Evolutionary conservation across 2,797 vertebrate species (phyloP).

Genomic region (Rhinoraja longicauda): DNA sequence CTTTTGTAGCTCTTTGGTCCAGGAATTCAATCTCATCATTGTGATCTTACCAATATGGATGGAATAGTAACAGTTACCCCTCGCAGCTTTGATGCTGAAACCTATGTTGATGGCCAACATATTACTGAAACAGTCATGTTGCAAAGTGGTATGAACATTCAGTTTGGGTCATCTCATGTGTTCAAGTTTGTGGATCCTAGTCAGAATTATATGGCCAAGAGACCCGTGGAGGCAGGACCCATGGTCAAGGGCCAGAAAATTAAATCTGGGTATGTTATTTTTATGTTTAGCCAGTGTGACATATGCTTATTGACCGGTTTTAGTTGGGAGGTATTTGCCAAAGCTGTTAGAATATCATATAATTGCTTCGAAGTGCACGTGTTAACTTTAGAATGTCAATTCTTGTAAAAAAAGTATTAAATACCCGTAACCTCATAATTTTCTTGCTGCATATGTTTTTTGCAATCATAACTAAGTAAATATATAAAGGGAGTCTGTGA

Average conservation of each 20-base stretch:
- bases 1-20: constrained; percentile 76
- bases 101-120: constrained; percentile 83
- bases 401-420: background rate
- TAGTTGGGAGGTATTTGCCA: background rate
- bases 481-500: background rate
- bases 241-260: constrained; percentile 69
- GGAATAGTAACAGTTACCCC: constrained; percentile 91
- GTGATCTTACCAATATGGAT: constrained; percentile 89
- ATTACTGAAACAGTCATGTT: constrained; percentile 85
- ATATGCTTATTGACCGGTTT: background rate
- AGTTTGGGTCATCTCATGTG: constrained; percentile 83
- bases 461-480: background rate
- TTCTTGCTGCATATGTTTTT: background rate
- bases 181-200: constrained; percentile 97
- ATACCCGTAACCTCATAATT: background rate
- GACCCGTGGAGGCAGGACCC: constrained; percentile 63
- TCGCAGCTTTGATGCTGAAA: constrained; percentile 80
- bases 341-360: background rate
- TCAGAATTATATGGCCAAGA: constrained; percentile 80
- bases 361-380: background rate
- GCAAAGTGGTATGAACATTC: constrained; percentile 84
- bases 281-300: background rate
- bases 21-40: constrained; percentile 90
- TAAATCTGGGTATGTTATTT: constrained; percentile 62
- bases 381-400: background rate